These are phyloP conservation scores for Vulpes lagopus DNA, from an alignment of 2,113 vertebrate species.

Conservation along the genomic window DNA sequence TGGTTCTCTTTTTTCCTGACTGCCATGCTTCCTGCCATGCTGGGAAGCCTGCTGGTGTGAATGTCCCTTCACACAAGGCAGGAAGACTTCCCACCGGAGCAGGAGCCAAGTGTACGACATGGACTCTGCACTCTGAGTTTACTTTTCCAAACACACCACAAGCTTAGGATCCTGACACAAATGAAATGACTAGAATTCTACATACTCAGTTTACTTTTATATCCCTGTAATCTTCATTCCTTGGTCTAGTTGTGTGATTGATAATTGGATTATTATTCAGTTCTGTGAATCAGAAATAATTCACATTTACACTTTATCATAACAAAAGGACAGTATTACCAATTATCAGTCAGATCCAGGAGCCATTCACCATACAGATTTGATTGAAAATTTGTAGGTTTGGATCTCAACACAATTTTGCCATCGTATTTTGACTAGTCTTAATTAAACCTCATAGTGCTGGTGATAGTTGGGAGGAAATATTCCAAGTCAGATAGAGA, in stretches of 20 bases:
- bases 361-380: background rate
- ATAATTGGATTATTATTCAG: constrained; percentile 20
- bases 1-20: background rate
- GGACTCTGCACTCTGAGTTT: background rate
- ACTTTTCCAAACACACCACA: background rate
- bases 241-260: background rate
- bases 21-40: background rate
- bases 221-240: background rate
- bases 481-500: background rate
- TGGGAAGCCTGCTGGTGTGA: background rate
- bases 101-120: background rate
- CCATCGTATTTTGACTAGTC: background rate
- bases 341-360: background rate
- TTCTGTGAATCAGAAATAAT: background rate
- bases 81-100: background rate
- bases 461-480: background rate
- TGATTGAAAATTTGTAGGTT: background rate
- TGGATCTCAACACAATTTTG: background rate
- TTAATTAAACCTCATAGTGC: background rate
- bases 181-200: background rate
- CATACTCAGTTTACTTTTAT: background rate
- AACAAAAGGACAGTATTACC: background rate
- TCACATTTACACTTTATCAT: background rate
- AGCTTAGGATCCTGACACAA: background rate
- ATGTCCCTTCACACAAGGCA: background rate